Conservation (phyloP, 1,140 invertebrate species). For the Hesperophylax magnus region DNA sequence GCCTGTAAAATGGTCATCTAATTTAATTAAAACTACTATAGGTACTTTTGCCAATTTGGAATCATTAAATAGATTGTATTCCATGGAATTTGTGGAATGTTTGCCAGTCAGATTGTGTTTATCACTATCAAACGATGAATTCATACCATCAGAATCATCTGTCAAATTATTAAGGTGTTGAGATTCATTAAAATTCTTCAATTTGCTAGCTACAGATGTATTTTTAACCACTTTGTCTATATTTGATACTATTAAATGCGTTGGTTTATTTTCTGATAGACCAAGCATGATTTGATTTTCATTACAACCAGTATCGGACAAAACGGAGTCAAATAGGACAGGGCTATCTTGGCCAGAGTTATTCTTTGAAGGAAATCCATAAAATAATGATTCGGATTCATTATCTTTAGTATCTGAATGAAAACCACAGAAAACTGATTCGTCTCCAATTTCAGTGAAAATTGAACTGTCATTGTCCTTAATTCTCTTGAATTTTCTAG, state of each 20-base stretch:
- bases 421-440: slow-evolving; percentile 33
- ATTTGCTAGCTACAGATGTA: too few relatives aligned
- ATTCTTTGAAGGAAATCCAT: neutral
- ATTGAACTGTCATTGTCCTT: neutral
- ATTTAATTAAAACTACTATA: slow-evolving; percentile 20
- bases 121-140: slow-evolving; percentile 2
- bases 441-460: neutral
- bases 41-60: slow-evolving; percentile 25
- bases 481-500: too few relatives aligned
- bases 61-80: slow-evolving; percentile 23
- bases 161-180: slow-evolving; percentile 4
- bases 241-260: too few relatives aligned
- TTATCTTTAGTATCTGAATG: neutral
- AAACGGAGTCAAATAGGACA: slow-evolving; percentile 15
- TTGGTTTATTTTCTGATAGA: too few relatives aligned
- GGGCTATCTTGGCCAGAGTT: slow-evolving; percentile 27
- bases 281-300: neutral
- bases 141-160: neutral
- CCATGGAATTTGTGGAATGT: slow-evolving; percentile 1
- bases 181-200: neutral
- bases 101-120: slow-evolving; percentile 12
- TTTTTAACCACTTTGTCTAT: too few relatives aligned
- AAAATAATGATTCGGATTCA: neutral
- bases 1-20: neutral
- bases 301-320: neutral